Base-by-base conservation (phyloP, 2,113 vertebrate genomes). In the Passer montanus region DNA sequence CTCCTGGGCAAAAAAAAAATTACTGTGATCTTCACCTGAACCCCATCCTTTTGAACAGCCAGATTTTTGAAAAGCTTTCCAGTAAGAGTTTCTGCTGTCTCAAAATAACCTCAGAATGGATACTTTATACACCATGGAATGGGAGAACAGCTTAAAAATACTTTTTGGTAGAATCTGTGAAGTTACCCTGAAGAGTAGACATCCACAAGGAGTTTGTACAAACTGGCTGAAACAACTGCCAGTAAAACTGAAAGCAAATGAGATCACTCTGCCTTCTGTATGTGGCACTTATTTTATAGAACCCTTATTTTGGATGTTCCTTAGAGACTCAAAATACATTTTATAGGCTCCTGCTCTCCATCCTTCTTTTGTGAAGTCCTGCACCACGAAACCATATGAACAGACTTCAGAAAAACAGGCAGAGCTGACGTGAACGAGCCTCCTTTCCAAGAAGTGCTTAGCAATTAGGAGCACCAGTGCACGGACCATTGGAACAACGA, bases 111-210 rank as follows among this genome's bases (percentile, higher is more conserved):
- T 43, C 3, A 2, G 33, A 76, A 43, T 35, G 23, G 43, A 15
- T 37, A 31, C 46, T 44, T 83, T 11, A 64, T 35, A 35, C 4
- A 22, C 3, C 0, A 0, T 8, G 30, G 46, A 22, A 46, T 24
- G 9, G 12, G 23, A 49, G 37, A 83, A 43, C 22, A 47, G 9
- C 50, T 46, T 49, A 50, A 75, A 90, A 90, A 74, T 9, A 6
- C 35, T 76, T 47, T 24, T 4, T 80, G n/a, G 20, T 55, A 77
- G 67, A 59, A 66, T 47, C 13, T 60, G 19, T 14, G 28, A 62
- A 62, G 26, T 70, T 80, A 15, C 30, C 50, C 69, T 86, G 47
- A 90, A 22, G 39, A 44, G 46, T 4, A 86, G 83, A 67, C 22
- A 41, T 63, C 55, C 64, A 59, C 23, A 30, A 69, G 12, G 49